Evolutionary conservation across 2,797 vertebrate species (phyloP).

Genomic region (Gorsachius magnificus): DNA sequence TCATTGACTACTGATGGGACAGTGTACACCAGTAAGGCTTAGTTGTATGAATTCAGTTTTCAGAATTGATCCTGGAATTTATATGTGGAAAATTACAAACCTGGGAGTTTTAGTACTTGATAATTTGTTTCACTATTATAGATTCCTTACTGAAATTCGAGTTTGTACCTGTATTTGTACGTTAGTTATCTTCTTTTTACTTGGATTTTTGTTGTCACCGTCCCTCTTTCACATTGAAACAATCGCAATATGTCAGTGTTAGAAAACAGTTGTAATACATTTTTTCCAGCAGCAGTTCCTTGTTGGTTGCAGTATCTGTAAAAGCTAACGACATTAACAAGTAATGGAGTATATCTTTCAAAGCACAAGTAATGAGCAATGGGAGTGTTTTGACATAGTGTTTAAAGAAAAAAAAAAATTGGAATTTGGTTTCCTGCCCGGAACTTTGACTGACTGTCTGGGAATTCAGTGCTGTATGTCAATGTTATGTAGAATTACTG

Average conservation of each 20-base stretch:
- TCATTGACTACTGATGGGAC: background rate
- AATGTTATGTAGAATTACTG: background rate
- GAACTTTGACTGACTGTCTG: slow-evolving; percentile 65
- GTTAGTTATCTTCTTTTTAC: background rate
- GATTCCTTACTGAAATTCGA: background rate
- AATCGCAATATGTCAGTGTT: background rate
- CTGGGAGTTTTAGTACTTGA: background rate
- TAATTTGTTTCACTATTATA: background rate
- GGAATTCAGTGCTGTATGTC: slow-evolving; percentile 36
- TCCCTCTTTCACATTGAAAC: background rate
- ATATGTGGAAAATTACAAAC: background rate
- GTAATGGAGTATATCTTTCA: slow-evolving; percentile 39
- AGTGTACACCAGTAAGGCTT: background rate
- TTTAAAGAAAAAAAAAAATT: slow-evolving; percentile 18
- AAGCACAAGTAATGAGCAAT: slow-evolving; percentile 20
- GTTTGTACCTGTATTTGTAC: background rate
- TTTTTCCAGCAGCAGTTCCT: slow-evolving; percentile 13
- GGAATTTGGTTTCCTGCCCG: slow-evolving; percentile 53
- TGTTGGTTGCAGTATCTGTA: slow-evolving; percentile 9
- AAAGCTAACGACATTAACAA: background rate
- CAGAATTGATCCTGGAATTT: background rate
- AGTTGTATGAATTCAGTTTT: background rate
- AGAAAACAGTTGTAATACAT: background rate
- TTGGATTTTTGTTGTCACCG: background rate
- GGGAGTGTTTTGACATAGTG: slow-evolving; percentile 41